These are phyloP conservation scores for Dipodomys spectabilis DNA, from an alignment of 2,113 vertebrate genomes.

Conservation along the genomic window DNA sequence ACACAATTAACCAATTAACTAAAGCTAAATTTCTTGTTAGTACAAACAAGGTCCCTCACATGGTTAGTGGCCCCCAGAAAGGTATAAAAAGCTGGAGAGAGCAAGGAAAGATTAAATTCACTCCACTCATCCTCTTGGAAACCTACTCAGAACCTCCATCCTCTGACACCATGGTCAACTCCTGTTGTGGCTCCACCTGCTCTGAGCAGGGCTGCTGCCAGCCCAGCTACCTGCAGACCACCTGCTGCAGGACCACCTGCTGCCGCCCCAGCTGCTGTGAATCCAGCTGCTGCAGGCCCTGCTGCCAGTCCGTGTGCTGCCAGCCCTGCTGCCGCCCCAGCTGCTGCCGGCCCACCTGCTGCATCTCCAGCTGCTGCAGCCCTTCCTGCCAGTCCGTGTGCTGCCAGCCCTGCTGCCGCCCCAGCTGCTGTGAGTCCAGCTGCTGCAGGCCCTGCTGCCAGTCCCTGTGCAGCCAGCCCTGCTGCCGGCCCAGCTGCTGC, in stretches of 20 bases:
- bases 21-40: neutral
- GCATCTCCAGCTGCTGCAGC: neutral
- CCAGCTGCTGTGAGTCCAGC: neutral
- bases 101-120: neutral
- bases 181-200: constrained; percentile 59
- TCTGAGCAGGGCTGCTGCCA: constrained; percentile 26
- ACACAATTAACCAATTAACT: constrained; percentile 44
- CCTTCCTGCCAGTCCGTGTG: neutral
- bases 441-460: neutral
- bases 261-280: neutral
- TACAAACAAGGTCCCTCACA: constrained; percentile 33
- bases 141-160: neutral
- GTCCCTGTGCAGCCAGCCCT: neutral
- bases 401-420: constrained; percentile 6
- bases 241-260: too few species aligned
- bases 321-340: neutral
- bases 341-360: neutral
- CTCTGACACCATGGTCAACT: constrained; percentile 58
- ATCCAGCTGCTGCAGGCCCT: neutral
- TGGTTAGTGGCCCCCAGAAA: neutral
- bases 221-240: too few species aligned
- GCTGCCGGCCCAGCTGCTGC: neutral
- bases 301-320: neutral
- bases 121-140: neutral
- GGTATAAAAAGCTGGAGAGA: constrained; percentile 63